Base-by-base conservation (phyloP, 2,888 invertebrate species). In the Yponomeuta malinellus region DNA sequence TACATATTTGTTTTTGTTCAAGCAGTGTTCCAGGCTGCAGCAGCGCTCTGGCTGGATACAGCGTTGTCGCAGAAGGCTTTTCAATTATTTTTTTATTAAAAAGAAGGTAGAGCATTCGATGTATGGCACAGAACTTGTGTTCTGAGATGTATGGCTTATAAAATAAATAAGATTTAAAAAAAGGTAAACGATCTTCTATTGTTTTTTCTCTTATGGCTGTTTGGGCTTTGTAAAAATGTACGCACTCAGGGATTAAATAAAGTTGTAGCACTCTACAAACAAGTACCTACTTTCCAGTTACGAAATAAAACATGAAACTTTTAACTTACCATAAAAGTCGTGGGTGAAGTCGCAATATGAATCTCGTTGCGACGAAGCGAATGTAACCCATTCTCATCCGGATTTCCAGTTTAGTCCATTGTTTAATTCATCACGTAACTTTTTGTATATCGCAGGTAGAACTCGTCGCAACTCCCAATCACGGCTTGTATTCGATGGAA, bases 261-360 rank as follows among this genome's bases (percentile, higher is more conserved):
- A 12, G 68, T 43, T 10, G 37, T 37, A 68, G 68, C 52, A 59
- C 52, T 15, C 29, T 23, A 48, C 15, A 65, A 65, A 65, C 65
- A 29, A 31, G 65, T 65, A 65, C 12, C 33, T 65, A 33, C 65
- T 59, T 31, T 59, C 33, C 70, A n/a, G 83, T 89, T 89, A 89
- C 89, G 88, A 89, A 87, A 89, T 83, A 82, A 83, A 81, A 88
- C 86, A 83, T 80, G 88, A 88, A 88, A 87, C 83, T 88, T 86
- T 86, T 83, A 76, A 80, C 91, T 90, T 90, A 91, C 92, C 92
- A 86, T 91, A 90, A 86, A 91, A 75, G 90, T 78, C 84, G 89
- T 90, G 87, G 90, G 89, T 90, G 90, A 90, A 83, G 83, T 82
- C 79, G 80, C 78, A 81, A 83, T 81, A 78, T 83, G 82, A 86